Percentiles rank a stretch among this genome's conserved stretches.
Conservation (phyloP, 2,888 invertebrate species). For the Drymonia ruficornis region DNA sequence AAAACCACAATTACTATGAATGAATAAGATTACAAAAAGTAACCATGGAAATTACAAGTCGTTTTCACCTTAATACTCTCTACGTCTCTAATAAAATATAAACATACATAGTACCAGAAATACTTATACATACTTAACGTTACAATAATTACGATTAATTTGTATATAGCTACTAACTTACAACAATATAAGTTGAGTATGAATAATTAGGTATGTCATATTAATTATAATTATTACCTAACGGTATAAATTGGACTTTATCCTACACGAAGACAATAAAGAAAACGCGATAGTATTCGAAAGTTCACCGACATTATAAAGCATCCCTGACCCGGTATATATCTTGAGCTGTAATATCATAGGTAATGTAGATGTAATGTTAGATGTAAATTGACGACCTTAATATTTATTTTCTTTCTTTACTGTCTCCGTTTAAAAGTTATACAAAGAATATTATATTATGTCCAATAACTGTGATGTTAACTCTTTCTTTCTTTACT, state of each 20-base stretch:
- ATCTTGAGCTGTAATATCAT: not conserved
- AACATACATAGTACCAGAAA: slow-evolving; percentile 65
- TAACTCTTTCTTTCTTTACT: slow-evolving; percentile 17
- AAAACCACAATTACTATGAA: slow-evolving; percentile 65
- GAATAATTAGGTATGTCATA: slow-evolving; percentile 28
- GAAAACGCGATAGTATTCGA: slow-evolving; percentile 21
- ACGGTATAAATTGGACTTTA: slow-evolving; percentile 17
- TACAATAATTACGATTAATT: slow-evolving; percentile 62
- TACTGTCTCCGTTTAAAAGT: slow-evolving; percentile 41
- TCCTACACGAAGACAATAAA: slow-evolving; percentile 51
- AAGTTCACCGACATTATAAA: slow-evolving; percentile 8
- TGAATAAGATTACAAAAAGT: slow-evolving; percentile 50
- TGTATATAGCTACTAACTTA: slow-evolving; percentile 64
- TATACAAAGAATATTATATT: slow-evolving; percentile 31
- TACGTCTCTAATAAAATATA: slow-evolving; percentile 58
- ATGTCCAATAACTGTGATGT: slow-evolving; percentile 31
- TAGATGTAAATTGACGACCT: not conserved
- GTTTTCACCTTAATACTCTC: slow-evolving; percentile 45
- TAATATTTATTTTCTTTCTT: slow-evolving; percentile 31
- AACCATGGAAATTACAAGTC: slow-evolving; percentile 50
- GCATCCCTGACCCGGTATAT: not conserved
- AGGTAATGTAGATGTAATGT: not conserved
- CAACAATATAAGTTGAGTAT: slow-evolving; percentile 50
- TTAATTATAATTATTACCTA: slow-evolving; percentile 30
- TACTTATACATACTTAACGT: slow-evolving; percentile 51